Conservation (phyloP, 2,113 vertebrate species). For the Mus pahari region DNA sequence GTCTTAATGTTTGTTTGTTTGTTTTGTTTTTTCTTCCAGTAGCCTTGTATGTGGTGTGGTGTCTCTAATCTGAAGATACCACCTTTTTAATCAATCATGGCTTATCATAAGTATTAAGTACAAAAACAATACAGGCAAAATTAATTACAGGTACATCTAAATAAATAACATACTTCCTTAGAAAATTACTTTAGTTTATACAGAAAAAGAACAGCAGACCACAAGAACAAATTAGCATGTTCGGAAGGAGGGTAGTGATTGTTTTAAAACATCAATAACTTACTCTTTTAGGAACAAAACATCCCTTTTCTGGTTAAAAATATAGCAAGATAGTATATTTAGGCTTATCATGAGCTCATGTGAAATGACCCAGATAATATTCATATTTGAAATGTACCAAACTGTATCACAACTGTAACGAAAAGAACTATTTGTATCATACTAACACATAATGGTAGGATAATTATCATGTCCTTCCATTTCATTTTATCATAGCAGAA, state of each 20-base stretch:
- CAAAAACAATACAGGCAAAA: not conserved
- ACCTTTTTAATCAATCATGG: not conserved
- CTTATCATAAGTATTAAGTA: not conserved
- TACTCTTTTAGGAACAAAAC: not conserved
- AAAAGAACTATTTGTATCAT: not conserved
- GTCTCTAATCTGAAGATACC: not conserved
- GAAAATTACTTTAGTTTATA: slow-evolving; percentile 18
- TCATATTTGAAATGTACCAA: slow-evolving; percentile 8
- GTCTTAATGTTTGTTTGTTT: not conserved
- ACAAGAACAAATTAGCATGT: not conserved
- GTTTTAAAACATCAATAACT: slow-evolving; percentile 4
- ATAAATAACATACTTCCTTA: slow-evolving; percentile 32
- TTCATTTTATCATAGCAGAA: not conserved
- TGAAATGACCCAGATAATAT: slow-evolving; percentile 18
- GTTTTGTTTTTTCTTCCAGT: not conserved
- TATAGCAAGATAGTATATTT: not conserved
- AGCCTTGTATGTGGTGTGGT: not conserved
- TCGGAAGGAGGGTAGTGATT: not conserved
- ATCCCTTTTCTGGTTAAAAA: not conserved
- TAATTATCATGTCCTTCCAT: slow-evolving; percentile 18
- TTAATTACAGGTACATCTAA: slow-evolving; percentile 28
- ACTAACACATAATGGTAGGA: slow-evolving; percentile 6
- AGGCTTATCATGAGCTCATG: not conserved
- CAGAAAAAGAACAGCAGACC: not conserved
- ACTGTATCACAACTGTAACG: not conserved